Evolutionary conservation across 2,797 vertebrate genomes (phyloP), one percentile per base, ranked within the genome.

Genomic region (Pterois miles): DNA sequence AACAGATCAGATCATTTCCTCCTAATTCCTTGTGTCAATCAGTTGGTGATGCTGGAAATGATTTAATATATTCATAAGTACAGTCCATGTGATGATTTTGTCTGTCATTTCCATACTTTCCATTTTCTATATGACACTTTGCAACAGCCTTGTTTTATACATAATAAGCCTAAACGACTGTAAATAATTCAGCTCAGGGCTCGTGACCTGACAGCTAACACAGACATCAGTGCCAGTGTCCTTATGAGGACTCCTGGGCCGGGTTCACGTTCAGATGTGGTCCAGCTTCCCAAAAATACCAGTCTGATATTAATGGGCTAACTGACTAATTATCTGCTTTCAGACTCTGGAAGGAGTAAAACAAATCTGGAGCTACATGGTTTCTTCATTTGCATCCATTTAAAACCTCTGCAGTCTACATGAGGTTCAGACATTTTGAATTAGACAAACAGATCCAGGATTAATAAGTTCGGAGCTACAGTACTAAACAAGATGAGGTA

Each of bases 351-450:
- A 5, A 40, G 23, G 9, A 48, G 7, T 29, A 11, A 71, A 58
- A 31, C 3, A 2, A 36, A 36, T 6, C 12, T 9, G 38, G 6
- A 34, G 64, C 54, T 5, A 36, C 66, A 53, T 0, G 10, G 8
- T 40, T 70, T 68, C 70, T 67, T 60, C 23, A 72, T 85, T 76
- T 72, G 67, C 74, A 76, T 13, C 18, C 22, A 14, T 74, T 76
- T 76, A 25, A 66, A 65, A 18, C 12, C 64, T 7, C 14, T 7
- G 34, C 9, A 33, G 76, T 68, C 8, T 13, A 53, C 81, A 65
- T 71, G 29, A 50, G 60, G 33, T 48, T 66, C n/a, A 85, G 40
- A 43, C 13, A 34, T 64, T 65, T 43, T 20, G 22, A 70, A 72
- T 59, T 4, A 57, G 36, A 13, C 57, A 56, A 54, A 52, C 27